phyloP scores from a whole-genome alignment of 2,888 invertebrate species.

The Heliconius cydno region DNA sequence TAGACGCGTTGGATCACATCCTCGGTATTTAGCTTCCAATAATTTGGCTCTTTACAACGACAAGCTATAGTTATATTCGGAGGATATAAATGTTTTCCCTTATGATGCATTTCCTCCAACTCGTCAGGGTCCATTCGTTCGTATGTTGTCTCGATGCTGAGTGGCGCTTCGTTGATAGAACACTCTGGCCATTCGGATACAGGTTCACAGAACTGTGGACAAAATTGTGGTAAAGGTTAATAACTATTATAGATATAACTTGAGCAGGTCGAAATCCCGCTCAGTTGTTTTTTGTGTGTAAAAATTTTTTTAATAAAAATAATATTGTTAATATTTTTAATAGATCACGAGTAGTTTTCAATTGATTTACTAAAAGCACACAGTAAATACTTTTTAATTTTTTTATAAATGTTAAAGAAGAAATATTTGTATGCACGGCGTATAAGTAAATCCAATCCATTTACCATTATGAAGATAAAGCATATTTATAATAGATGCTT shows the following conservation, averaged over 20 bases:
- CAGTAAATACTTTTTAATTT: no score
- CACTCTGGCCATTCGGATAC: conserved; percentile 71
- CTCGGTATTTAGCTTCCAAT: conserved; percentile 75
- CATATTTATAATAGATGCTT: no score
- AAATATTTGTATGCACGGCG: no score
- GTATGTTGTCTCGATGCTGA: conserved; percentile 63
- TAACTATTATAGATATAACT: not conserved
- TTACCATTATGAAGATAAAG: no score
- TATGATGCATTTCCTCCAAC: conserved; percentile 70
- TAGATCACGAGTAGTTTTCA: not conserved
- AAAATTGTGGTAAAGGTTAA: conserved; percentile 28
- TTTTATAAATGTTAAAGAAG: no score
- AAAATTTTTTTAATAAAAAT: not conserved
- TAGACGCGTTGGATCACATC: conserved; percentile 60
- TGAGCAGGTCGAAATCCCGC: not conserved
- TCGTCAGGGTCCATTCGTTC: conserved; percentile 71
- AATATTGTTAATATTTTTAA: not conserved
- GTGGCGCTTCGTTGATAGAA: conserved; percentile 61
- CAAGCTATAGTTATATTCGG: conserved; percentile 77
- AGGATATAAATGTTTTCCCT: conserved; percentile 67
- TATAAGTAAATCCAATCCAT: no score
- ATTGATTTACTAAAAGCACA: not conserved
- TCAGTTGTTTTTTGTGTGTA: not conserved
- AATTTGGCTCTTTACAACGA: conserved; percentile 76
- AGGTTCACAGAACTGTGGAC: conserved; percentile 80